These are phyloP conservation scores for Microcaecilia unicolor DNA, from an alignment of 2,797 vertebrate species.

Conservation along the genomic window DNA sequence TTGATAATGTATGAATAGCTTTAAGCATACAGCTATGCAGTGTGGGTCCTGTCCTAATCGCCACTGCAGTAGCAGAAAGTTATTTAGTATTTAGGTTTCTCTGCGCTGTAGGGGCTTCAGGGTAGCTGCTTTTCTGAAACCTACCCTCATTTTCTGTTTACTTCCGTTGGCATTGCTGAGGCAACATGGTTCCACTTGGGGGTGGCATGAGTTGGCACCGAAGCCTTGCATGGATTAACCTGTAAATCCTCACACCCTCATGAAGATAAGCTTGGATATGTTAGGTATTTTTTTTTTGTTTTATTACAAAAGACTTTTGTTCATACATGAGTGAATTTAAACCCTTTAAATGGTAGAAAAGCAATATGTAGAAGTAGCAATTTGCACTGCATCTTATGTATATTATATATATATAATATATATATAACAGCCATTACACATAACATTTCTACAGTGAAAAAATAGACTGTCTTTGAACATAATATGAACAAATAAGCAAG, in stretches of 20 bases:
- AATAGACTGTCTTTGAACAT: slow-evolving; percentile 90
- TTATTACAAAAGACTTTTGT: slow-evolving; percentile 8
- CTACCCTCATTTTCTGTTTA: too few species aligned
- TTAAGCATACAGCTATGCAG: too few species aligned
- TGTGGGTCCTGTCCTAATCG: too few species aligned
- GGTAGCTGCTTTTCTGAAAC: too few species aligned
- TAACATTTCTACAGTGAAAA: slow-evolving; percentile 87
- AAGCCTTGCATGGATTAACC: rapidly evolving
- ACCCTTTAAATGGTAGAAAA: slow-evolving; percentile 44
- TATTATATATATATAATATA: too few species aligned
- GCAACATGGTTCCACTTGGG: not conserved
- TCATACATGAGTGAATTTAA: slow-evolving; percentile 26
- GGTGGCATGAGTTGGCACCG: not conserved
- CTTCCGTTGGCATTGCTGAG: too few species aligned
- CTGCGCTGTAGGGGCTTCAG: too few species aligned
- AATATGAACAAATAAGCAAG: slow-evolving; percentile 85
- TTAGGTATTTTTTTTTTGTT: slow-evolving; percentile 32
- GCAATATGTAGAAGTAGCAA: slow-evolving; percentile 32
- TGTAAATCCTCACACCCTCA: not conserved
- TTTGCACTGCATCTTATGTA: slow-evolving; percentile 14
- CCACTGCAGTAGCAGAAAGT: too few species aligned
- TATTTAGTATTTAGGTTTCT: too few species aligned
- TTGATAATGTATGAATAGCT: too few species aligned
- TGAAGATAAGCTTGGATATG: slow-evolving; percentile 27
- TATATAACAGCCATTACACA: slow-evolving; percentile 64